phyloP scores from a whole-genome alignment of 2,888 invertebrate species.

The Pammene fasciana region DNA sequence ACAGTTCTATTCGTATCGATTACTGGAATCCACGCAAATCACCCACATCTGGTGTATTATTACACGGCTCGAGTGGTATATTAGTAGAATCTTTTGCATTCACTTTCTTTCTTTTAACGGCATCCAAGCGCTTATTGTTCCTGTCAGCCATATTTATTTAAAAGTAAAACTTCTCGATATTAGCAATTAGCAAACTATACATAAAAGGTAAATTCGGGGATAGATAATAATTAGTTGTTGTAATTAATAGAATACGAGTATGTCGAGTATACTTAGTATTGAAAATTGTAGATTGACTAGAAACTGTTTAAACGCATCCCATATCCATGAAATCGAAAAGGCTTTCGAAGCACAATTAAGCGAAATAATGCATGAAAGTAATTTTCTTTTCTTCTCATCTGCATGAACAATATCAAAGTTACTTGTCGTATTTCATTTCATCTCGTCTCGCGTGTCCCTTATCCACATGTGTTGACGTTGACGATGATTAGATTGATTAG shows the following conservation, averaged over 20 bases:
- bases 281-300: not conserved
- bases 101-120: conserved; percentile 31
- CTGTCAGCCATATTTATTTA: not conserved
- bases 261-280: too few species aligned
- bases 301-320: too few species aligned
- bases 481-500: conserved; percentile 32
- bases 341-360: conserved; percentile 10
- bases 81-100: conserved; percentile 26
- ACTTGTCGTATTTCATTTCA: conserved; percentile 29
- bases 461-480: conserved; percentile 15
- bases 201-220: too few species aligned
- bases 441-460: conserved; percentile 28
- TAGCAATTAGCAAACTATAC: not conserved
- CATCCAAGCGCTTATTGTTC: not conserved
- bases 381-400: too few species aligned
- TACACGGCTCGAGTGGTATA: conserved; percentile 31
- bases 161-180: not conserved
- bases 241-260: too few species aligned
- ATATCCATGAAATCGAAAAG: not conserved
- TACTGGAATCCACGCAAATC: conserved; percentile 41
- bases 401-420: not conserved
- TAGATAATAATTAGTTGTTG: not conserved
- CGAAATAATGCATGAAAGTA: not conserved
- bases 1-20: conserved; percentile 39
- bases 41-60: conserved; percentile 31